A percentile compares a stretch with the other conserved stretches of the same genome.
Conservation (phyloP, 2,113 vertebrate species). For the Phyllostomus discolor region DNA sequence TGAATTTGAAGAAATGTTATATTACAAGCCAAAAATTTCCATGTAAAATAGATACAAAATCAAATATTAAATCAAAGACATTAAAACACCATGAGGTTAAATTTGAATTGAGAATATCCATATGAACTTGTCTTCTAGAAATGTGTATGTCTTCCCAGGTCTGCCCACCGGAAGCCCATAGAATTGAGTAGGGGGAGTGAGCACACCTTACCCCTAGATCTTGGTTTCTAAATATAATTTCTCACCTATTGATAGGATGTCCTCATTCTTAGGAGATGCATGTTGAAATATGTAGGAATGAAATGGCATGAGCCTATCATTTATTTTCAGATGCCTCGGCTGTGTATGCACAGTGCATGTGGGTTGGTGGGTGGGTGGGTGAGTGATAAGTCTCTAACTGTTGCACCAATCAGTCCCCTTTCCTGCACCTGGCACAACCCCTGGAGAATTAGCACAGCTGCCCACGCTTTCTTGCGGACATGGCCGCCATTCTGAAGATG, state of each 20-base stretch:
- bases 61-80: background rate
- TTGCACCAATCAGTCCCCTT: background rate
- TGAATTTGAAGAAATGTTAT: background rate
- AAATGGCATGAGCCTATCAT: background rate
- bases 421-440: background rate
- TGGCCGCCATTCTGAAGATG: background rate
- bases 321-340: background rate
- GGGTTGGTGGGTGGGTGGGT: conserved; percentile 55
- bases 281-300: background rate
- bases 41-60: background rate
- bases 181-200: background rate
- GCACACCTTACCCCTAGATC: background rate
- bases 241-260: background rate
- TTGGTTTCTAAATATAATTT: background rate
- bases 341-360: background rate
- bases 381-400: conserved; percentile 56
- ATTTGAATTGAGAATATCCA: background rate
- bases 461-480: background rate
- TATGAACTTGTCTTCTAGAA: background rate
- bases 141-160: background rate
- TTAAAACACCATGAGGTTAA: background rate
- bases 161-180: no score
- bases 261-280: background rate
- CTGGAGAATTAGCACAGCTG: background rate
- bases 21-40: background rate